phyloP scores from a whole-genome alignment of 2,797 vertebrate species.

The Cyclopterus lumpus region DNA sequence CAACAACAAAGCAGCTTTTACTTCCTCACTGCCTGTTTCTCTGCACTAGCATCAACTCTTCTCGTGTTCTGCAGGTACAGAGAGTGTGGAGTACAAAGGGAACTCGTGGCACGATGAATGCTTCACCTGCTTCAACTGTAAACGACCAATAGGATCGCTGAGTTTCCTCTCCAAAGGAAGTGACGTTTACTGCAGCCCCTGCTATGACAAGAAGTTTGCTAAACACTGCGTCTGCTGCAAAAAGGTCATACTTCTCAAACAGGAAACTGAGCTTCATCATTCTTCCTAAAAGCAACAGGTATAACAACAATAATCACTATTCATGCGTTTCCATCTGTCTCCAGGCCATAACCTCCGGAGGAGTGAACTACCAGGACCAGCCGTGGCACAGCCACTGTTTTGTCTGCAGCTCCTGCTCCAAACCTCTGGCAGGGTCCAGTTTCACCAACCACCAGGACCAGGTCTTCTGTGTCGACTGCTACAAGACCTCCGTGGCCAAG shows the following conservation, averaged over 20 bases:
- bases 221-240: constrained; percentile 94
- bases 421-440: constrained; percentile 89
- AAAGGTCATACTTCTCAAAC: constrained; percentile 80
- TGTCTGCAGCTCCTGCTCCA: constrained; percentile 92
- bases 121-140: constrained; percentile 94
- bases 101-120: constrained; percentile 96
- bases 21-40: not conserved
- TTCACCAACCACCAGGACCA: constrained; percentile 95
- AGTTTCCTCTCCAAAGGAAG: constrained; percentile 94
- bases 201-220: constrained; percentile 94
- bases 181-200: constrained; percentile 92
- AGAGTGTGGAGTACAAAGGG: constrained; percentile 96
- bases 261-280: not conserved
- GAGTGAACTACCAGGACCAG: constrained; percentile 96
- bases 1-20: not conserved
- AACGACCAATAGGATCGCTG: constrained; percentile 90
- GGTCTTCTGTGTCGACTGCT: constrained; percentile 96
- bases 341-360: constrained; percentile 94
- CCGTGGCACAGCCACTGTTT: constrained; percentile 97
- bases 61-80: constrained; percentile 81
- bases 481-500: constrained; percentile 95
- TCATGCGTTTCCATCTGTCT: not conserved
- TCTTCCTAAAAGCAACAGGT: not conserved
- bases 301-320: not conserved
- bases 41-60: not conserved